Percentiles rank a stretch among this genome's conserved stretches.
Conservation (phyloP, 2,113 vertebrate species). For the Oceanites oceanicus region DNA sequence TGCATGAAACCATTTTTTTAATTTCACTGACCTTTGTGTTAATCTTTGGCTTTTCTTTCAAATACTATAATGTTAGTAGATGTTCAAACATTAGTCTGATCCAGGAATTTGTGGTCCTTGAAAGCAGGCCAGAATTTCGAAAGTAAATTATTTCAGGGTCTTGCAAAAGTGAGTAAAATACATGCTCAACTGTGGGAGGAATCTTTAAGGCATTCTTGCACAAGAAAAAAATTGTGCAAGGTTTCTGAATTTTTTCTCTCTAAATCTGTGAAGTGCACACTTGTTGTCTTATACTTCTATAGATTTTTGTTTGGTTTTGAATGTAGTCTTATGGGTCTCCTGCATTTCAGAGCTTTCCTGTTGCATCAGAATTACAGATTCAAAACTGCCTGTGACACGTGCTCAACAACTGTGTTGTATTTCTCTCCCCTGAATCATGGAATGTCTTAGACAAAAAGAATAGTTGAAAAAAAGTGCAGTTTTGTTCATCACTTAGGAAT, state of each 20-base stretch:
- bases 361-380: not conserved
- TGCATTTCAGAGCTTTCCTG: not conserved
- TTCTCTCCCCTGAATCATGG: not conserved
- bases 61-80: not conserved
- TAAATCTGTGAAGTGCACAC: not conserved
- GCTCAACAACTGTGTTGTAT: not conserved
- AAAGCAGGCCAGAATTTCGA: not conserved
- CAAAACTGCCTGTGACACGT: not conserved
- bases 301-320: not conserved
- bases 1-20: not conserved
- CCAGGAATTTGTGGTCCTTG: not conserved
- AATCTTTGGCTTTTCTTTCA: not conserved
- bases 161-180: not conserved
- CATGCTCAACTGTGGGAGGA: not conserved
- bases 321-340: not conserved
- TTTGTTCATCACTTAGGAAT: not conserved
- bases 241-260: not conserved
- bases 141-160: not conserved
- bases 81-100: not conserved
- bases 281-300: not conserved
- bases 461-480: fast-evolving
- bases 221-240: not conserved
- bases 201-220: not conserved
- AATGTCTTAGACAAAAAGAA: not conserved
- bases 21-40: not conserved